phyloP scores from a whole-genome alignment of 1,140 invertebrate species.

The Zaprionus kolodkinae region DNA sequence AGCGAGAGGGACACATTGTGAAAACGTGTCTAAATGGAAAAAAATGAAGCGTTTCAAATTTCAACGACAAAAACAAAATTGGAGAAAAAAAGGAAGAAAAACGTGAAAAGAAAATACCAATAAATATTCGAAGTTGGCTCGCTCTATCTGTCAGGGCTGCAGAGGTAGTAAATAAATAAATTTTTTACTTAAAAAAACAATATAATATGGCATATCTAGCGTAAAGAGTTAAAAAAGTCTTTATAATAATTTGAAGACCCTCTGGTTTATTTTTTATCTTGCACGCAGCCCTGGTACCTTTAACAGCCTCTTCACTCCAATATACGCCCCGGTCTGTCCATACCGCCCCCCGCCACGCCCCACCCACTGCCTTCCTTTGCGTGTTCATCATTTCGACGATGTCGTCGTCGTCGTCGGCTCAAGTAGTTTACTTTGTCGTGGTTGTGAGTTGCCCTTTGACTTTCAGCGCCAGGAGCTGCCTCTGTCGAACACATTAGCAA shows the following conservation, averaged over 20 bases:
- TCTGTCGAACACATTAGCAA: constrained; percentile 34
- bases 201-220: background rate
- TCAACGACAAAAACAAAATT: constrained; percentile 17
- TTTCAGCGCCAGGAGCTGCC: constrained; percentile 9
- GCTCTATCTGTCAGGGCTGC: background rate
- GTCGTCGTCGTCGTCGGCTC: constrained; percentile 23
- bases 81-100: background rate
- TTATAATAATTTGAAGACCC: background rate
- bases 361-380: background rate
- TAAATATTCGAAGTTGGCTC: constrained; percentile 41
- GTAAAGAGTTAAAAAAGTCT: background rate
- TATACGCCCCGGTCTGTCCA: background rate
- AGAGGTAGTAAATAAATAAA: background rate
- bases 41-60: constrained; percentile 55
- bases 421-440: constrained; percentile 49
- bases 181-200: background rate
- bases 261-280: background rate
- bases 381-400: constrained; percentile 49
- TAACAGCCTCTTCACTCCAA: background rate
- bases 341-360: too few species aligned
- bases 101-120: constrained; percentile 42
- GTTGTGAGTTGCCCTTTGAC: constrained; percentile 33
- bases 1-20: constrained; percentile 26
- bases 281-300: background rate
- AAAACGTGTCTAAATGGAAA: constrained; percentile 55